Evolutionary conservation across 2,113 vertebrate species (phyloP).

Genomic region (Larimichthys crocea): DNA sequence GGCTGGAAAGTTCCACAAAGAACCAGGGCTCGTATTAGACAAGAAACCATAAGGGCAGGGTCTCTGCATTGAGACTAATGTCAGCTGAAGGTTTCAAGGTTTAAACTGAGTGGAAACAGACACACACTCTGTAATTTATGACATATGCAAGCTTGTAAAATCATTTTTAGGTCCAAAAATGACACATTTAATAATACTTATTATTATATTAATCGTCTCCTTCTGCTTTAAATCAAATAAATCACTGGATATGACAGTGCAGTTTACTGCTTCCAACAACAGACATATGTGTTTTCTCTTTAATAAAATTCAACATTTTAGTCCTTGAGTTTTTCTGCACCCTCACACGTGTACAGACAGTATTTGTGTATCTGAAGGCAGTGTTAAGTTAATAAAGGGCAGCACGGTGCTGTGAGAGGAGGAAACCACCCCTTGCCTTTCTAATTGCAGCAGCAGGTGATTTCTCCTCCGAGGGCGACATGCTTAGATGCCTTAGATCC

Average conservation of each 20-base stretch:
- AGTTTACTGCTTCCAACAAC: background rate
- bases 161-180: background rate
- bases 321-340: background rate
- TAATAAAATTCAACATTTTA: background rate
- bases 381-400: conserved; percentile 24
- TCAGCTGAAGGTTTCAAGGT: conserved; percentile 31
- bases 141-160: background rate
- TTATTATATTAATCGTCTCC: background rate
- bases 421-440: conserved; percentile 45
- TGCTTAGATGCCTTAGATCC: conserved; percentile 68
- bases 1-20: conserved; percentile 78
- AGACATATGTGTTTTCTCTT: conserved; percentile 4
- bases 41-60: conserved; percentile 52
- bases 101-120: conserved; percentile 43
- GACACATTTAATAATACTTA: background rate
- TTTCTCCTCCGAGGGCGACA: conserved; percentile 56
- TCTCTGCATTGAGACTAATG: conserved; percentile 24
- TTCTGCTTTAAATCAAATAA: background rate
- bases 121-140: conserved; percentile 14
- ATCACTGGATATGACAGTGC: background rate
- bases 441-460: conserved; percentile 75
- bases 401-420: conserved; percentile 30
- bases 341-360: background rate
- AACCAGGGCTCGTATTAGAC: conserved; percentile 38
- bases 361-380: conserved; percentile 18